Evolutionary conservation across 2,888 invertebrate genomes (phyloP), one percentile per base, ranked within the genome.

Genomic region (Patella ulyssiponensis): DNA sequence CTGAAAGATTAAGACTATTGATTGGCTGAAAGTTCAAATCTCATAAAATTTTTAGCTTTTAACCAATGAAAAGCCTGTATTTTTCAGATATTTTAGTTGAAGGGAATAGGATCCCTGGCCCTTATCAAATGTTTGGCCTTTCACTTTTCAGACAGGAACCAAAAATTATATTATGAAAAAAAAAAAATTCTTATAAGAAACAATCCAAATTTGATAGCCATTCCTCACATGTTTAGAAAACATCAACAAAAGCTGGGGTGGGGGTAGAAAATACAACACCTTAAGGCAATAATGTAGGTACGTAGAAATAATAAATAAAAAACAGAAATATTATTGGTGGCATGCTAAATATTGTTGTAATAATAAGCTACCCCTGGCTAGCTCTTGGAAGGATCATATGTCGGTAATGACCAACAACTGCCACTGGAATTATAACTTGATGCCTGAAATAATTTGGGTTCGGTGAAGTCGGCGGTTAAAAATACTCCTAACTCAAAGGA

Each of bases 341-440:
- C 15, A 17, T 69, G n/a, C n/a, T 14, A 17, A 44, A 23, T 15
- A 69, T 33, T 14, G 0, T 44, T 44, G 44, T 44, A 44, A 44
- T 44, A 44, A 44, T 44, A 44, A 44, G 44, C 44, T 44, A 44
- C 44, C 44, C 44, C 44, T 44, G 78, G 82, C 79, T 83, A 83
- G 78, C 82, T 83, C 80, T 82, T 80, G 58, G 82, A 74, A 73
- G 79, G 79, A 81, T 83, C 81, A 77, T 81, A 83, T 69, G 79
- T 78, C 73, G 83, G 83, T 78, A 83, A 72, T 71, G 83, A 83
- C 83, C 83, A 83, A 44, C 81, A 82, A 75, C 83, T 83, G 73
- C 83, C 80, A 70, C 81, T 81, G 73, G 79, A 76, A 79, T 78
- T 81, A 64, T 64, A 64, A 64, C 64, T 64, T 20, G 64, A 64